Conservation (phyloP, 2,797 vertebrate genomes). For the Myotis findleyi region DNA sequence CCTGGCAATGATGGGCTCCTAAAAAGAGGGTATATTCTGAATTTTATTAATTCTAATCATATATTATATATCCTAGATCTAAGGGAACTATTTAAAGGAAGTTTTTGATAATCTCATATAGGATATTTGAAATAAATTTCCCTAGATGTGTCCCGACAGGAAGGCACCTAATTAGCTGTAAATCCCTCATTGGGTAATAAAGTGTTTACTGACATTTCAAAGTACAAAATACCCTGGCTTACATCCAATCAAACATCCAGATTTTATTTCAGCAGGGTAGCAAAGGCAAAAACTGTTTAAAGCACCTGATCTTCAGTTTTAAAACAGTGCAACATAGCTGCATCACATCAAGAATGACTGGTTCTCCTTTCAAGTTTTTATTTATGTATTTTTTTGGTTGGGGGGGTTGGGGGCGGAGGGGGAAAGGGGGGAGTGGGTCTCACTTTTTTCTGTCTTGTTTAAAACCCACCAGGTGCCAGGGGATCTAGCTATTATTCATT, state of each 20-base stretch:
- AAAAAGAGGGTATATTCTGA: background rate
- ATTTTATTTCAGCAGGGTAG: slow-evolving; percentile 39
- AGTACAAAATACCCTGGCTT: slow-evolving; percentile 49
- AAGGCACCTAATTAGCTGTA: slow-evolving; percentile 22
- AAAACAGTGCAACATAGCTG: background rate
- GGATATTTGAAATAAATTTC: slow-evolving; percentile 42
- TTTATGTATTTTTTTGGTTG: background rate
- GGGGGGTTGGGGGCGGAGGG: fast-evolving
- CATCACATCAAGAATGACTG: background rate
- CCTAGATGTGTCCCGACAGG: background rate
- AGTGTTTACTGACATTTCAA: slow-evolving; percentile 44
- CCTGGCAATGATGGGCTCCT: background rate
- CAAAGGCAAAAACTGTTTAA: background rate
- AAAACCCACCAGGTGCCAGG: slow-evolving; percentile 43
- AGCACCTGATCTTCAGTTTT: slow-evolving; percentile 14
- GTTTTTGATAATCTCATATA: slow-evolving; percentile 3
- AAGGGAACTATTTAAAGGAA: slow-evolving; percentile 11
- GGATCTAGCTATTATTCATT: slow-evolving; percentile 42
- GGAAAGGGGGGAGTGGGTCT: fast-evolving
- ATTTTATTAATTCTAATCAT: slow-evolving; percentile 49
- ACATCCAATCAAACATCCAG: slow-evolving; percentile 17
- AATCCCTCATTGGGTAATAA: slow-evolving; percentile 8
- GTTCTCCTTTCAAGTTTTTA: background rate
- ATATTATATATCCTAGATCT: background rate
- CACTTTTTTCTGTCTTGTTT: background rate